Base-by-base conservation (phyloP, 1,140 invertebrate genomes). In the Sminthurinus signatus region DNA sequence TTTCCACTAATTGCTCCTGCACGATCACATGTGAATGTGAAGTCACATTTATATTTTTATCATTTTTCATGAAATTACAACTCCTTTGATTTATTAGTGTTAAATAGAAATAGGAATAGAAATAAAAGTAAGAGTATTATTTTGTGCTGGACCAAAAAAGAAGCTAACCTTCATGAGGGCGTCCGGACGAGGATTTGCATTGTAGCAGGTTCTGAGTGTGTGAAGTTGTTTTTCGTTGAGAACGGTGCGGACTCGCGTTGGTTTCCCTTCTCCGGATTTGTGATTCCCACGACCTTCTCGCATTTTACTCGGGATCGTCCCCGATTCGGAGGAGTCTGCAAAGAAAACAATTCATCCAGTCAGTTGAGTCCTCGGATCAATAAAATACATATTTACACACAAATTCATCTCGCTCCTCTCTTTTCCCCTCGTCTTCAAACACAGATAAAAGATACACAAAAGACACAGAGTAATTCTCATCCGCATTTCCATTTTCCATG, bases 141-240 rank as follows among this genome's bases (percentile, higher is more conserved):
- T n/a, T n/a, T n/a, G n/a, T n/a, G n/a, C n/a, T n/a, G n/a, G n/a
- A n/a, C n/a, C n/a, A n/a, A n/a, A n/a, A n/a, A n/a, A n/a, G n/a
- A n/a, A n/a, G n/a, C n/a, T n/a, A n/a, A n/a, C n/a, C n/a, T 99
- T 99, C 93, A 98, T 98, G 28, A 98, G 83, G 12, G 96, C 96
- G 79, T 99, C 96, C 12, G 96, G 96, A 50, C 96, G 81, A 32
- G 95, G 94, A 80, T 99, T 99, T 39, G 93, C 93, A 46, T 89
- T 89, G 80, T 98, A 98, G 79, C 94, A 97, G 21, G 81, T 82
- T 75, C 91, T 83, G 67, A 99, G 80, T 1, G 95, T 98, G 79
- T 96, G 93, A 68, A 99, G 81, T 76, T 99, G 96, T 77, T 98
- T 97, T 77, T 99, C 96, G 77, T 97, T 98, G 3, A 99, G 84